Percentiles rank a stretch among this genome's conserved stretches.
phyloP scores from a whole-genome alignment of 2,113 vertebrate genomes.

The Australoheros scitulus region DNA sequence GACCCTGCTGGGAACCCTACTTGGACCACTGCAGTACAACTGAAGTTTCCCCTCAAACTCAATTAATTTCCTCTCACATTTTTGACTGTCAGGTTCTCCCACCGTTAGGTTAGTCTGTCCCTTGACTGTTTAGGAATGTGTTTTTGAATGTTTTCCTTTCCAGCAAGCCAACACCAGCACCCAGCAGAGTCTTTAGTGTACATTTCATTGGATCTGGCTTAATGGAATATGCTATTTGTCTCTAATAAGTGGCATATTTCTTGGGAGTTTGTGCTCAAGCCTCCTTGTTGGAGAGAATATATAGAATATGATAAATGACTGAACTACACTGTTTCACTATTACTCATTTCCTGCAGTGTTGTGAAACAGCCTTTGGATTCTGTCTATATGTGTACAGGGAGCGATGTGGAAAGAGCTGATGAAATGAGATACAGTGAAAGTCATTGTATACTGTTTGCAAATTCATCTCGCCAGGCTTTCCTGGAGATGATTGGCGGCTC shows the following conservation, averaged over 20 bases:
- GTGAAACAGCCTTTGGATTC: conserved; percentile 54
- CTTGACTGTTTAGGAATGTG: conserved; percentile 52
- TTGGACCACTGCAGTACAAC: conserved; percentile 14
- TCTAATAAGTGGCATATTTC: conserved; percentile 59
- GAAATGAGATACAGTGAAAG: conserved; percentile 52
- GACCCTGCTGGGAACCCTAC: background rate
- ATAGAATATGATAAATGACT: conserved; percentile 49
- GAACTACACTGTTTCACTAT: conserved; percentile 48
- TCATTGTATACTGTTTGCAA: conserved; percentile 47
- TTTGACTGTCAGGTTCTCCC: conserved; percentile 36
- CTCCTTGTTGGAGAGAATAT: conserved; percentile 50
- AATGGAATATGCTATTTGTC: conserved; percentile 41
- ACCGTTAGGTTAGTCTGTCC: conserved; percentile 36
- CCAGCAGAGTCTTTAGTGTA: conserved; percentile 50
- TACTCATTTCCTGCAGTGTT: conserved; percentile 41
- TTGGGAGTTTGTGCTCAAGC: background rate
- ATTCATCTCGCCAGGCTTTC: conserved; percentile 18
- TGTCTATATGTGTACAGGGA: conserved; percentile 54
- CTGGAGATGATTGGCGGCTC: conserved; percentile 42
- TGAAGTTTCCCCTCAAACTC: conserved; percentile 28
- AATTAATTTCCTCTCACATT: conserved; percentile 39
- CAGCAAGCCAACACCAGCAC: conserved; percentile 42
- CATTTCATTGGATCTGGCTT: conserved; percentile 24
- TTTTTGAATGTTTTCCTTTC: conserved; percentile 38
- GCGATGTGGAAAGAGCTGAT: conserved; percentile 52